Evolutionary conservation across 2,888 invertebrate species (phyloP).

Genomic region (Dorcus hopei): DNA sequence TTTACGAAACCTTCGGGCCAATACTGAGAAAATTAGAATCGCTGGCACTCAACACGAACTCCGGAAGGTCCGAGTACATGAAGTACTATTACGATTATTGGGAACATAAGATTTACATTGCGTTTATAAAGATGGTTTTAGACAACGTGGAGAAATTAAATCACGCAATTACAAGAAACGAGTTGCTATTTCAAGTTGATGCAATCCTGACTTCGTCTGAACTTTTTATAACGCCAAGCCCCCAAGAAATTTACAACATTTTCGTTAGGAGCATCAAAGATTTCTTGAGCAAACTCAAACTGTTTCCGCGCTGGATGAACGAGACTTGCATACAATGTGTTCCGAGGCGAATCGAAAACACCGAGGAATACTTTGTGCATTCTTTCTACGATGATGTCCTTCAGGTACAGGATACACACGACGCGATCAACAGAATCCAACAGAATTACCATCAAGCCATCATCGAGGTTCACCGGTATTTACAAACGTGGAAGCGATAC

Average conservation of each 20-base stretch:
- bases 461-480: conserved; percentile 61
- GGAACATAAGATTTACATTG: conserved; percentile 75
- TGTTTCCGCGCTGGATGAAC: conserved; percentile 83
- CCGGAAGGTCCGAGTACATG: conserved; percentile 73
- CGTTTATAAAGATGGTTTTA: conserved; percentile 63
- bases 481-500: conserved; percentile 68
- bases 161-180: conserved; percentile 51
- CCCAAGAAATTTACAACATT: conserved; percentile 74
- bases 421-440: conserved; percentile 64
- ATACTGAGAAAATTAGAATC: conserved; percentile 83
- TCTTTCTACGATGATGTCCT: conserved; percentile 80
- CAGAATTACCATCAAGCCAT: conserved; percentile 65
- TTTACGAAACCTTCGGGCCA: conserved; percentile 78
- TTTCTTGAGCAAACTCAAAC: conserved; percentile 70
- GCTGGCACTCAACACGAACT: conserved; percentile 74
- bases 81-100: conserved; percentile 74
- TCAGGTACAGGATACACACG: conserved; percentile 66
- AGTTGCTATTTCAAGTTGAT: conserved; percentile 75
- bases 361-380: conserved; percentile 60
- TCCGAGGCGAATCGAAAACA: conserved; percentile 58
- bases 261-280: conserved; percentile 72
- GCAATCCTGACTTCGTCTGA: conserved; percentile 72
- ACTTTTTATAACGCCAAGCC: conserved; percentile 70
- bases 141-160: conserved; percentile 72
- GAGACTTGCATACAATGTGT: conserved; percentile 73